Evolutionary conservation across 2,797 vertebrate species (phyloP).

Genomic region (Mormyrus proboscirostris): DNA sequence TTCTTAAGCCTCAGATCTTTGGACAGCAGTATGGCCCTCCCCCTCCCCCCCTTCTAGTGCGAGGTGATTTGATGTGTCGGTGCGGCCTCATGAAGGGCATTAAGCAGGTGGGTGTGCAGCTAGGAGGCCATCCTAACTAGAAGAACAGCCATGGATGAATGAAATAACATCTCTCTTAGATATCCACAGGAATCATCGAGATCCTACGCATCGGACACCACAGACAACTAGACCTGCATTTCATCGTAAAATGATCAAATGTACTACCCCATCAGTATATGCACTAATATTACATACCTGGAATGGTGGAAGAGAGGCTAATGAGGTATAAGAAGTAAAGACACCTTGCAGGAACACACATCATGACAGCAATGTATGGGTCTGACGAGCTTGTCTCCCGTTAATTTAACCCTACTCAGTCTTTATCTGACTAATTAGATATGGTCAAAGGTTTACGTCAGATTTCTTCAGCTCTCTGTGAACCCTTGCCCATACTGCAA

Average conservation of each 20-base stretch:
- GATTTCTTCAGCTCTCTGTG: slow-evolving; percentile 42
- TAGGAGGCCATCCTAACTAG: not conserved
- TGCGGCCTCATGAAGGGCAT: slow-evolving; percentile 9
- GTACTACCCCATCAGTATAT: slow-evolving; percentile 36
- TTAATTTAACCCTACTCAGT: not conserved
- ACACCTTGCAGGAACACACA: not conserved
- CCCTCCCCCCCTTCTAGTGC: slow-evolving; percentile 39
- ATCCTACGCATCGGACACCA: not conserved
- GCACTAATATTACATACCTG: slow-evolving; percentile 46
- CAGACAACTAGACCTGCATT: not conserved
- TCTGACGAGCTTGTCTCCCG: not conserved
- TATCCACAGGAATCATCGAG: not conserved
- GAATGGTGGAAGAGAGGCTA: slow-evolving; percentile 44
- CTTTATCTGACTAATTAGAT: not conserved
- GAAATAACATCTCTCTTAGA: not conserved
- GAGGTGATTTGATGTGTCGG: not conserved
- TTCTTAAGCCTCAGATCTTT: slow-evolving; percentile 65
- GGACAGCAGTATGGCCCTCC: slow-evolving; percentile 58
- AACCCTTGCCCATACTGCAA: not conserved
- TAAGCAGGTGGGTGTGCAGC: slow-evolving; percentile 16
- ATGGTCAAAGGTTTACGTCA: slow-evolving; percentile 28
- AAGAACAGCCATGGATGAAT: not conserved
- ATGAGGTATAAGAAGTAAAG: slow-evolving; percentile 29
- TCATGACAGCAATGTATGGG: not conserved
- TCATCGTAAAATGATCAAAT: slow-evolving; percentile 8